phyloP scores from a whole-genome alignment of 2,113 vertebrate species.

The Daboia siamensis region DNA sequence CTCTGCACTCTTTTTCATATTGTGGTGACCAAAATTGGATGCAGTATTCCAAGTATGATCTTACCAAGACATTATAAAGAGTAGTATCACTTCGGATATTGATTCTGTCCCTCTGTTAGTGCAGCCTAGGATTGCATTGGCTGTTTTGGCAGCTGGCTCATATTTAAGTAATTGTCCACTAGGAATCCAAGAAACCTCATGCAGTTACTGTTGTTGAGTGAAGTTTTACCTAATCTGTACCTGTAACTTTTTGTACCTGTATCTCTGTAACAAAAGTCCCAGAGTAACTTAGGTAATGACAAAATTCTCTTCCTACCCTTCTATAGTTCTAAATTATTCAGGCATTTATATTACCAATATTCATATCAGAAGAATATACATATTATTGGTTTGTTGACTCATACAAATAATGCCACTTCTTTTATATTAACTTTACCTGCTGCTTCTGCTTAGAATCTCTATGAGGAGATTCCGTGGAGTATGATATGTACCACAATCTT shows the following conservation, averaged over 20 bases:
- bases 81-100: background rate
- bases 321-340: background rate
- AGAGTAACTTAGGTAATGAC: background rate
- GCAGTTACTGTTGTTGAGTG: background rate
- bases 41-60: background rate
- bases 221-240: background rate
- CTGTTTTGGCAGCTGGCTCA: background rate
- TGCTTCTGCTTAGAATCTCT: background rate
- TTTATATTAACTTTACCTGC: background rate
- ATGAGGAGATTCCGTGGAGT: background rate
- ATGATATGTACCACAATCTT: background rate
- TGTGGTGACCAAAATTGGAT: background rate
- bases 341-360: background rate
- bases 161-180: background rate
- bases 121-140: background rate
- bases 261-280: background rate
- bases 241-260: background rate
- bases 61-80: background rate
- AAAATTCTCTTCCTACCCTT: background rate
- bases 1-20: background rate
- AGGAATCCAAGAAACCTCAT: background rate
- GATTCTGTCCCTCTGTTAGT: background rate
- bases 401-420: background rate
- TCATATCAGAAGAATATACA: background rate
- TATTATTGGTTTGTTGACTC: background rate